Evolutionary conservation across 2,888 invertebrate genomes (phyloP), one percentile per base, ranked within the genome.

Genomic region (Celastrina argiolus): DNA sequence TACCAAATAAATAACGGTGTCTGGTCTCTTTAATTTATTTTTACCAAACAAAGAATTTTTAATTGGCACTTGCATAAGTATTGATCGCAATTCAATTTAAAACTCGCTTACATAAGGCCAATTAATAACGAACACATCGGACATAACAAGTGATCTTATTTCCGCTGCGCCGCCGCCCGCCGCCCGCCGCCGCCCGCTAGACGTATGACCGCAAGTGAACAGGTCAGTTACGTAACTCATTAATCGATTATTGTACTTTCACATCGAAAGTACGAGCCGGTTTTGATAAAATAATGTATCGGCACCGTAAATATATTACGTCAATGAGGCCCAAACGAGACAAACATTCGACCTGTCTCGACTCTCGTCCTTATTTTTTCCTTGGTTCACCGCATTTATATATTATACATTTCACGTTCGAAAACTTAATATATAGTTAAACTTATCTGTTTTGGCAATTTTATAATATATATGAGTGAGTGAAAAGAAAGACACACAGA

Each of bases 211-310:
- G 34, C n/a, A 56, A 45, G 42, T 58, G 26, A 41, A 18, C 65
- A 58, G 56, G 65, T 65, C 39, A 61, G 64, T 73, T 73, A 69
- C 69, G 59, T 69, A 72, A 73, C 65, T 70, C 70, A 79, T 78
- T 82, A 81, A 81, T 78, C 70, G 75, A 77, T 78, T 73, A 56
- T n/a, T 65, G 65, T 58, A 76, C 83, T 83, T 83, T 83, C 83
- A 81, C 81, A 79, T 76, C 74, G 77, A 79, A 77, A 79, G 80
- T 74, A 73, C 74, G 69, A 68, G 69, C 73, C 71, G 74, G 67
- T 68, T 67, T 69, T 16, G 42, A 58, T 45, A 39, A 45, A 39
- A 26, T 41, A 42, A 18, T 58, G 41, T 58, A n/a, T 31, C 41
- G 41, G 28, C 14, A 51, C 42, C 18, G 22, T 41, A 58, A 31